A percentile compares a stretch with the other conserved stretches of the same genome.
phyloP scores from a whole-genome alignment of 2,113 vertebrate species.

The Ctenodactylus gundi region DNA sequence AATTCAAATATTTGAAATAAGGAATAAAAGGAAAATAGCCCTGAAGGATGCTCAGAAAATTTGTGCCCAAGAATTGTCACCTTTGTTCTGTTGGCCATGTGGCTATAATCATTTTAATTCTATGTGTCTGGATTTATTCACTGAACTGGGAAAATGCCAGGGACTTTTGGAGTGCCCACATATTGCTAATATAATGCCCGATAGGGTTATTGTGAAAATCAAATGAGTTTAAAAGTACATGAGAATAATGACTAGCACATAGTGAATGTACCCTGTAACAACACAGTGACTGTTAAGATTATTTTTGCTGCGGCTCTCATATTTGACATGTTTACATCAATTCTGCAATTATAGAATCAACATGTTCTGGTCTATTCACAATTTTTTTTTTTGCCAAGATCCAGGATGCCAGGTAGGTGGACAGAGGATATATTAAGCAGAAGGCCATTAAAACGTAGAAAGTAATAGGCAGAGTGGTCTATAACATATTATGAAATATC shows the following conservation, averaged over 20 bases:
- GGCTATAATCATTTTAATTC: not conserved
- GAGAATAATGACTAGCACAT: not conserved
- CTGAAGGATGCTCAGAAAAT: not conserved
- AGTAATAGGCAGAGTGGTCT: not conserved
- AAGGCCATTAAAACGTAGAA: conserved; percentile 22
- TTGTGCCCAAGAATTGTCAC: not conserved
- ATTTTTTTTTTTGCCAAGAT: not conserved
- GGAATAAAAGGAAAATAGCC: not conserved
- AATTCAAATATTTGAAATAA: not conserved
- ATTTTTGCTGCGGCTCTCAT: not conserved
- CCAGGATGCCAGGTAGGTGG: not conserved
- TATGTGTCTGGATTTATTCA: not conserved
- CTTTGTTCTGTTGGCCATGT: not conserved
- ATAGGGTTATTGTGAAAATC: not conserved
- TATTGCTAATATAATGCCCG: not conserved
- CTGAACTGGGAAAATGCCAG: not conserved
- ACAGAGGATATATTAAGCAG: not conserved
- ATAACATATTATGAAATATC: not conserved
- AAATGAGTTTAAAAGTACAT: conserved; percentile 9
- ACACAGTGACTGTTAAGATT: not conserved
- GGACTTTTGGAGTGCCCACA: not conserved
- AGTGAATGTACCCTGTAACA: not conserved
- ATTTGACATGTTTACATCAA: not conserved
- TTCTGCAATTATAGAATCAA: too few relatives aligned
- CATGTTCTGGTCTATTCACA: too few relatives aligned